Evolutionary conservation across 2,113 vertebrate species (phyloP), one percentile per base, ranked within the genome.

Genomic region (Lampris megalopsis): DNA sequence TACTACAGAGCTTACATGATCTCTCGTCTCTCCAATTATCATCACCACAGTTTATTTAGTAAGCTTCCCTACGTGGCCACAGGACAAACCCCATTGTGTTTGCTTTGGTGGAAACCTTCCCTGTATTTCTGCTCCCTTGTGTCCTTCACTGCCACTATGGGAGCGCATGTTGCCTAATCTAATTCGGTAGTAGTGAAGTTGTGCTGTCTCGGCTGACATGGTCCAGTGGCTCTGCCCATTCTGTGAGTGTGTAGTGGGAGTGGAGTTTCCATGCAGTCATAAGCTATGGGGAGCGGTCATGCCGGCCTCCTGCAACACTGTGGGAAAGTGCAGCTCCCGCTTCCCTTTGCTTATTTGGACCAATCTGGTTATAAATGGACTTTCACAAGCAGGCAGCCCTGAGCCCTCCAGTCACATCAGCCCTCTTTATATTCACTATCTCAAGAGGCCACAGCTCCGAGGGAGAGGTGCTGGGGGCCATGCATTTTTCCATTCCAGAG

Each of bases 281-380:
- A 76, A 85, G 88, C 85, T 87, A 85, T 91, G 89, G 89, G 86
- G 88, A 88, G 77, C 88, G 81, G 80, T 86, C 71, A 69, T 60
- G 69, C 64, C 77, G 81, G 87, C 84, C 89, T 92, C 84, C 79
- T 69, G 68, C 73, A 80, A 50, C 54, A 91, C 92, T 94, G 93
- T 95, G 94, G 94, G 94, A 95, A 95, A 94, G 88, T 91, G 85
- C 80, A 71, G 91, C 86, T 92, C 85, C 60, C 50, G 81, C 81
- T 89, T 91, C 86, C 87, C n/a, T 86, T 67, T 85, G 89, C 91
- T 92, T 92, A 85, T 93, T 93, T 91, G 68, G 79, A 92, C 90
- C 92, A 83, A 75, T 88, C 79, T 81, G 83, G 87, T 93, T 90
- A 89, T 92, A 92, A 93, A 92, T 91, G 90, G 88, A 89, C 89